Evolutionary conservation across 92 coral and sea anemone genomes (phyloP).

Genomic region (Plumapathes pennacea): DNA sequence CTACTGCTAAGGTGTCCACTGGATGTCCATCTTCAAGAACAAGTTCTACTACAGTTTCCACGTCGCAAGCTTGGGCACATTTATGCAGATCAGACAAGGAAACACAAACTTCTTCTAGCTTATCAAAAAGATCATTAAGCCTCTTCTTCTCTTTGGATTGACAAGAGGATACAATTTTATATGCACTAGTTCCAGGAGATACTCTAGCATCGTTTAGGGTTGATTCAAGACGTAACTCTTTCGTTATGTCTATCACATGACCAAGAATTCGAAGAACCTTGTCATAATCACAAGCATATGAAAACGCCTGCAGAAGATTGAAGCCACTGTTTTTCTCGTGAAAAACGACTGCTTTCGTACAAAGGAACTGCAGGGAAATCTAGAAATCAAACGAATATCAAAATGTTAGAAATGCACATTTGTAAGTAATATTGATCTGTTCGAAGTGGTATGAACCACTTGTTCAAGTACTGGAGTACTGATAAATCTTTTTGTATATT

Average conservation of each 20-base stretch:
- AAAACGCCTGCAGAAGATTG: slow-evolving; percentile 4
- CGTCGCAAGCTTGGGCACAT: slow-evolving; percentile 2
- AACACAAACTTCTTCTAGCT: not conserved
- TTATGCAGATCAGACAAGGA: slow-evolving; percentile 10
- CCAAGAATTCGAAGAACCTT: not conserved
- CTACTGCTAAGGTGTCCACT: slow-evolving; percentile 7
- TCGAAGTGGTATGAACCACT: no score
- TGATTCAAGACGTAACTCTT: not conserved
- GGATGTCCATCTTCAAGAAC: slow-evolving; percentile 9
- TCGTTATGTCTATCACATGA: not conserved
- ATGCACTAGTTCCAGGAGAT: slow-evolving; percentile 5
- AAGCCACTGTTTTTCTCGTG: slow-evolving; percentile 3
- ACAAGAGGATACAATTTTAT: not conserved
- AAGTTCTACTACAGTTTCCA: slow-evolving; percentile 17
- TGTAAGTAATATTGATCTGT: no score
- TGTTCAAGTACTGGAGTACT: no score
- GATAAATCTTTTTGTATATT: no score
- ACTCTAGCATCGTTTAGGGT: not conserved
- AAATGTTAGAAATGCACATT: no score
- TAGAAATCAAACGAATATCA: no score
- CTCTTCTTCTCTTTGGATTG: not conserved
- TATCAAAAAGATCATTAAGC: not conserved
- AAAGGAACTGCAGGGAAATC: slow-evolving; percentile 6
- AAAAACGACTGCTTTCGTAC: not conserved
- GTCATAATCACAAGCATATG: not conserved